Conservation (phyloP, 2,113 vertebrate genomes). For the Rhabdomys dilectus region DNA sequence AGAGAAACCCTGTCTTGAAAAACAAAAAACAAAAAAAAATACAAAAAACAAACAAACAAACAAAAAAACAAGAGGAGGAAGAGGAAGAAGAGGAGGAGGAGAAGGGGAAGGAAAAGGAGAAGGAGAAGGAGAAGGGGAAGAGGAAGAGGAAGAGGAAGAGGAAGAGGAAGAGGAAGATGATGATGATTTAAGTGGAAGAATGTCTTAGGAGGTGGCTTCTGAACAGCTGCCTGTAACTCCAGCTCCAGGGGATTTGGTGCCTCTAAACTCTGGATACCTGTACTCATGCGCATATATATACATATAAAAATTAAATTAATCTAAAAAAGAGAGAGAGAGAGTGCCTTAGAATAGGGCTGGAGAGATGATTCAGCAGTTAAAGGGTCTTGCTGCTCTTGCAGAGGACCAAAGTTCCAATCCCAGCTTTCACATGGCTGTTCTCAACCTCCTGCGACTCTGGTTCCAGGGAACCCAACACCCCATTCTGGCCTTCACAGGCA, state of each 20-base stretch:
- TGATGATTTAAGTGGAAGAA: not conserved
- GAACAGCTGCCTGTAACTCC: not conserved
- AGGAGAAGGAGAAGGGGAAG: too few species aligned
- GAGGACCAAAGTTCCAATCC: not conserved
- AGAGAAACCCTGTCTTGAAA: too few species aligned
- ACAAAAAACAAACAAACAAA: too few species aligned
- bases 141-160: too few species aligned
- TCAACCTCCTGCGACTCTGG: not conserved
- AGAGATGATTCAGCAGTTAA: not conserved
- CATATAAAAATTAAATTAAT: not conserved
- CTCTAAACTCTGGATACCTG: not conserved
- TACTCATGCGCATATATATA: not conserved
- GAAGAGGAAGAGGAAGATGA: not conserved
- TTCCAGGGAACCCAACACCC: not conserved
- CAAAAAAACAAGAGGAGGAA: not conserved
- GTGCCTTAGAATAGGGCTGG: not conserved
- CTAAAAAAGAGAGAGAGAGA: not conserved
- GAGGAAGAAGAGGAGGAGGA: too few species aligned
- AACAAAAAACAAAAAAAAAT: too few species aligned
- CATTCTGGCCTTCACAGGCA: not conserved
- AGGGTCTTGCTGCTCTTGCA: not conserved
- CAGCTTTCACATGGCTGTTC: too few species aligned
- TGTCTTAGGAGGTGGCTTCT: not conserved
- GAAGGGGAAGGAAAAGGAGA: rapidly evolving
- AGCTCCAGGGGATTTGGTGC: not conserved